These are phyloP conservation scores for Diabrotica virgifera DNA, from an alignment of 1,140 invertebrate genomes.

Conservation along the genomic window DNA sequence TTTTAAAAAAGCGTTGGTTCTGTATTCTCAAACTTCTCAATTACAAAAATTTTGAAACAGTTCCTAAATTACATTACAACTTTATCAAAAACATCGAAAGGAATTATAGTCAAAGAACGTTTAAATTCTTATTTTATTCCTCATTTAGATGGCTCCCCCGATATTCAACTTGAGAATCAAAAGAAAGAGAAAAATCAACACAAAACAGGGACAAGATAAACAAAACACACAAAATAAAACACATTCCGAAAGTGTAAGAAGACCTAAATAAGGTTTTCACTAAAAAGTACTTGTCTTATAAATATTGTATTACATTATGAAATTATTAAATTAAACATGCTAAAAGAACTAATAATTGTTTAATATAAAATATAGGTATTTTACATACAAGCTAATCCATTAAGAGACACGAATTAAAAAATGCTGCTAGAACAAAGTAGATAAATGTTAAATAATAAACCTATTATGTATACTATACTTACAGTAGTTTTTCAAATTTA, in stretches of 20 bases:
- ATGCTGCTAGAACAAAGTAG: too few relatives aligned
- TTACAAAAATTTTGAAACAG: conserved; percentile 3
- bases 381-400: too few relatives aligned
- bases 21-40: neutral
- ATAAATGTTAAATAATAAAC: too few relatives aligned
- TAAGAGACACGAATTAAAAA: too few relatives aligned
- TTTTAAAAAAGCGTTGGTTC: neutral
- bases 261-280: neutral
- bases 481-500: too few relatives aligned
- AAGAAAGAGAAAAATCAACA: conserved; percentile 37
- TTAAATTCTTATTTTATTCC: conserved; percentile 12
- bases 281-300: too few relatives aligned
- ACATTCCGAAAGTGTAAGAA: conserved; percentile 36
- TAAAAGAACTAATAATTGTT: too few relatives aligned
- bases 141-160: conserved; percentile 38
- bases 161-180: conserved; percentile 24
- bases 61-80: neutral
- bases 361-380: too few relatives aligned
- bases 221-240: conserved; percentile 41
- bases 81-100: neutral
- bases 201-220: conserved; percentile 39
- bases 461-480: too few relatives aligned
- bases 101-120: neutral
- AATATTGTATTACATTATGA: too few relatives aligned
- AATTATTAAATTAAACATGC: too few relatives aligned